These are phyloP conservation scores for Neomonachus schauinslandi DNA, from an alignment of 2,113 vertebrate species.

Conservation along the genomic window DNA sequence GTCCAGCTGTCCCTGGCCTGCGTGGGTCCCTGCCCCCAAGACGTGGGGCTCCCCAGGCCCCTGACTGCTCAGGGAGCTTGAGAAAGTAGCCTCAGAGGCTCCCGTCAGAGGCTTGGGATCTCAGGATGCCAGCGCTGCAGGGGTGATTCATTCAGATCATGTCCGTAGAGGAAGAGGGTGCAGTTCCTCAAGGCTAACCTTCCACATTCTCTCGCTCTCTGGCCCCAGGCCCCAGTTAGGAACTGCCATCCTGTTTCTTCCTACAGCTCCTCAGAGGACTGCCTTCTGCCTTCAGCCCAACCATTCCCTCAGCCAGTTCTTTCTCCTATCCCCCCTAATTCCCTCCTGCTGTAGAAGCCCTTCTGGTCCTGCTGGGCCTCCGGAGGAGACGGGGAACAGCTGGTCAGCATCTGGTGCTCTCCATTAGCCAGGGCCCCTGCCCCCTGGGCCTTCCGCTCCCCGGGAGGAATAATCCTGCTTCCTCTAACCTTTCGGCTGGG, in stretches of 20 bases:
- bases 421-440: constrained; percentile 76
- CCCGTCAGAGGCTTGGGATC: fast-evolving
- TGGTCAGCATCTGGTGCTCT: constrained; percentile 79
- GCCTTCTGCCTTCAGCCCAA: neutral
- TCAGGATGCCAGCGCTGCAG: fast-evolving
- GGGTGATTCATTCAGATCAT: fast-evolving
- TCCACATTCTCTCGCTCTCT: neutral
- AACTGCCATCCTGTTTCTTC: neutral
- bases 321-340: constrained; percentile 61
- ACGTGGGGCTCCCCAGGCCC: neutral
- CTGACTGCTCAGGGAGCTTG: neutral
- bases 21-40: neutral
- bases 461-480: constrained; percentile 77
- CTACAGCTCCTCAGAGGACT: neutral
- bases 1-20: neutral
- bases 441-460: constrained; percentile 80
- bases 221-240: neutral
- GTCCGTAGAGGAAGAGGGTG: neutral
- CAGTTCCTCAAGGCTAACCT: neutral
- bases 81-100: neutral
- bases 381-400: constrained; percentile 75
- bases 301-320: constrained; percentile 42
- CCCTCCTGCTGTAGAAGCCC: constrained; percentile 59
- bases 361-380: constrained; percentile 62
- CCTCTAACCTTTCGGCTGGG: constrained; percentile 80